Base-by-base conservation (phyloP, 2,888 invertebrate genomes). In the Meandrusa payeni region DNA sequence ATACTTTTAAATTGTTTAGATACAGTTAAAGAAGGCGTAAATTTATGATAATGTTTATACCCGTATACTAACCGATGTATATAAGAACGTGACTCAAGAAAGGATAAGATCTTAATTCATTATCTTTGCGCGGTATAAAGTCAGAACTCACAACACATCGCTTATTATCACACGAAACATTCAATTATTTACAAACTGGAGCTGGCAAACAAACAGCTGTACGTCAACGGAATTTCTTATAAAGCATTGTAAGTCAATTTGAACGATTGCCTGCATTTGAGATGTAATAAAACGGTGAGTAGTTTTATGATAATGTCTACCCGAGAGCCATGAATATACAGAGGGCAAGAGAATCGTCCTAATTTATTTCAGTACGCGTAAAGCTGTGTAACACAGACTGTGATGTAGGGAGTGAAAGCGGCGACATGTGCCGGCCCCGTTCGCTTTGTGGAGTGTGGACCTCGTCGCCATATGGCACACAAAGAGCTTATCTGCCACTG, bases 391-490 rank as follows among this genome's bases (percentile, higher is more conserved):
- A 74, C 64, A 70, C 61, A 63, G 73, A 76, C 71, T 78, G 74
- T 79, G 71, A 68, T 75, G 72, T 68, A 73, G 74, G 73, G 78
- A 86, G 86, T 83, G 85, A 87, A 86, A 86, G 86, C 82, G 76
- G 76, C 65, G 74, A 76, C 83, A 86, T 81, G 81, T 79, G 85
- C 68, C 70, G 79, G 70, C 81, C 86, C 79, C 82, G 78, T 81
- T 86, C 76, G 69, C 66, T 76, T 74, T 76, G 77, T 76, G 69
- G 76, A 76, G 74, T 76, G 79, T 74, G 73, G 73, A 79, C 72
- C 76, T 74, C 71, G 65, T 59, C 71, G 75, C 86, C 86, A 86
- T 86, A 85, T 87, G 86, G 75, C 70, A 64, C 66, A 54, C 59
- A 59, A 64, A 71, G 79, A 82, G 78, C 78, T 83, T 76, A 81